Conservation (phyloP, 2,113 vertebrate species). For the Upupa epops region DNA sequence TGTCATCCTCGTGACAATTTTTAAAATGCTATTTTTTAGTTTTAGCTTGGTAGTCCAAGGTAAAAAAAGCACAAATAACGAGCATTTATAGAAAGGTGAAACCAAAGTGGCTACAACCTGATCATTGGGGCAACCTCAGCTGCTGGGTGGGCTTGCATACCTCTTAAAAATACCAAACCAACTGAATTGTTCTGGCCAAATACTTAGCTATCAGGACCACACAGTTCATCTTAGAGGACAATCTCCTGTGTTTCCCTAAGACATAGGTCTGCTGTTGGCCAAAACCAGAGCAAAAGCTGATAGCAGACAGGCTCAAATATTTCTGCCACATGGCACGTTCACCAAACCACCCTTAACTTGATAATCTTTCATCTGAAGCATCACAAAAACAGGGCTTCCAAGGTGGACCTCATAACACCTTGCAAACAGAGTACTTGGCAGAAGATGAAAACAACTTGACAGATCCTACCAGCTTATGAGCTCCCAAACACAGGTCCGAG, state of each 20-base stretch:
- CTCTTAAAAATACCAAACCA: background rate
- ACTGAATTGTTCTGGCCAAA: background rate
- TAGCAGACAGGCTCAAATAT: background rate
- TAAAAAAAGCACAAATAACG: background rate
- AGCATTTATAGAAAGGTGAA: background rate
- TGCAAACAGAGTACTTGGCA: background rate
- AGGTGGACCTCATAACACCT: background rate
- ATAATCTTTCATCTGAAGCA: background rate
- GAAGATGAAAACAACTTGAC: background rate
- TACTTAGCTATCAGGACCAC: background rate
- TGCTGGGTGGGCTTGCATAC: background rate
- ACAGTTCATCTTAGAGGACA: background rate
- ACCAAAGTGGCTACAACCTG: background rate
- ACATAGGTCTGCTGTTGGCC: background rate
- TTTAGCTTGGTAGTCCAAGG: background rate
- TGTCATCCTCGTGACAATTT: background rate
- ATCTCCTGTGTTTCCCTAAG: background rate
- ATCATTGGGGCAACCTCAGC: background rate
- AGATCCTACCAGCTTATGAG: background rate
- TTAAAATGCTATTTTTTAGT: background rate
- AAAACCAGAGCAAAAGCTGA: accelerated
- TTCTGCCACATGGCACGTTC: accelerated
- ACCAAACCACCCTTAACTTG: background rate
- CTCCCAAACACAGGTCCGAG: background rate
- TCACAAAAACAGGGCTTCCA: background rate